Percentiles rank a stretch among this genome's conserved stretches.
These are phyloP conservation scores for Thera britannica DNA, from an alignment of 2,888 invertebrate genomes.

Conservation along the genomic window DNA sequence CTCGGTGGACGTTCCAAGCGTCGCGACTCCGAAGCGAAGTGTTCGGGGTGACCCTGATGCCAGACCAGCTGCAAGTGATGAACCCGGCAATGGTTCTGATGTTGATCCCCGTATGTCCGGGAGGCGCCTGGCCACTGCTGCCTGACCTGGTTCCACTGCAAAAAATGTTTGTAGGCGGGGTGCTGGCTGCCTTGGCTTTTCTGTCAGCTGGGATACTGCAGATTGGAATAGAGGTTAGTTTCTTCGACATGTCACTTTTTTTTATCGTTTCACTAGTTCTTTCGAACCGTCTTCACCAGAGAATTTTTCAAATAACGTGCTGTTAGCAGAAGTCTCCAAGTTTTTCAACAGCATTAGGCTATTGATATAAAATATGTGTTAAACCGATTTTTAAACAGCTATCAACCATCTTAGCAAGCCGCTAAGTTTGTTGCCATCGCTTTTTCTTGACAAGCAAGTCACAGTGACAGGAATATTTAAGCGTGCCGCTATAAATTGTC, in stretches of 20 bases:
- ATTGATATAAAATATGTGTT: no score
- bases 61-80: constrained; percentile 93
- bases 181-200: constrained; percentile 84
- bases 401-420: no score
- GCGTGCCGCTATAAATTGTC: no score
- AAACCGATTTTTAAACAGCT: no score
- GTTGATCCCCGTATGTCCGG: constrained; percentile 87
- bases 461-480: no score
- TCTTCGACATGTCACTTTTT: neutral
- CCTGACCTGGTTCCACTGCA: constrained; percentile 86
- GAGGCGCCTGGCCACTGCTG: constrained; percentile 71
- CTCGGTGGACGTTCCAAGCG: constrained; percentile 92
- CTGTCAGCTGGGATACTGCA: constrained; percentile 87
- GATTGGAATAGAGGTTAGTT: constrained; percentile 77
- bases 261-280: no score
- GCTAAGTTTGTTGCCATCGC: no score
- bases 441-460: no score
- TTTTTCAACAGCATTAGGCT: no score
- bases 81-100: constrained; percentile 90
- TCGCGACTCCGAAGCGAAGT: constrained; percentile 87
- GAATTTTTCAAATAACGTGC: no score
- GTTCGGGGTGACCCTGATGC: constrained; percentile 82
- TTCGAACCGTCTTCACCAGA: no score
- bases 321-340: no score
- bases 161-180: constrained; percentile 89